Percentiles rank a stretch among this genome's conserved stretches.
Evolutionary conservation across 2,113 vertebrate species (phyloP).

Genomic region (Brachyhypopomus occidentalis): DNA sequence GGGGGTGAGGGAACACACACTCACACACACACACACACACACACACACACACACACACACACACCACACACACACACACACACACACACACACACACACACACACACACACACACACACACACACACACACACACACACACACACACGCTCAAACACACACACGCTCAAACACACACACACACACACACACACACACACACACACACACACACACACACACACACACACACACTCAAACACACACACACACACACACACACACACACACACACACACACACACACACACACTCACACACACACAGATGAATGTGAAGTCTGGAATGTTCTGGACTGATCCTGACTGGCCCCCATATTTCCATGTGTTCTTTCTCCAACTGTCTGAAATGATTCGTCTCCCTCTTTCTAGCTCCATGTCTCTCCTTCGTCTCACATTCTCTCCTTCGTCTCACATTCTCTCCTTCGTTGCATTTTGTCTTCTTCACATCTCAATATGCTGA

Average conservation of each 20-base stretch:
- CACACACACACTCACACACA: not conserved
- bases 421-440: no score
- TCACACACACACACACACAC: not conserved
- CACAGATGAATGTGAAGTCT: not conserved
- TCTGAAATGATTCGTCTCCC: conserved; percentile 19
- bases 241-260: conserved; percentile 31
- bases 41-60: not conserved
- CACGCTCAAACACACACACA: not conserved
- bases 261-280: not conserved
- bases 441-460: conserved; percentile 4
- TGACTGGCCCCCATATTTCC: conserved; percentile 5
- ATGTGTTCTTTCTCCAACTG: conserved; percentile 29
- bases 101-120: conserved; percentile 18
- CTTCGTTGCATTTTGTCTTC: not conserved
- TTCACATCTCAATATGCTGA: not conserved
- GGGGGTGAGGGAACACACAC: no score
- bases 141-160: not conserved
- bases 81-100: conserved; percentile 18
- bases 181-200: conserved; percentile 35
- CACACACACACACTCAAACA: conserved; percentile 23
- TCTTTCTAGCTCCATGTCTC: not conserved
- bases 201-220: not conserved
- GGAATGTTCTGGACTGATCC: not conserved
- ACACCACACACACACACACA: not conserved
- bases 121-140: not conserved